Evolutionary conservation across 1,140 invertebrate genomes (phyloP).

Genomic region (Lepeophtheirus salmonis): DNA sequence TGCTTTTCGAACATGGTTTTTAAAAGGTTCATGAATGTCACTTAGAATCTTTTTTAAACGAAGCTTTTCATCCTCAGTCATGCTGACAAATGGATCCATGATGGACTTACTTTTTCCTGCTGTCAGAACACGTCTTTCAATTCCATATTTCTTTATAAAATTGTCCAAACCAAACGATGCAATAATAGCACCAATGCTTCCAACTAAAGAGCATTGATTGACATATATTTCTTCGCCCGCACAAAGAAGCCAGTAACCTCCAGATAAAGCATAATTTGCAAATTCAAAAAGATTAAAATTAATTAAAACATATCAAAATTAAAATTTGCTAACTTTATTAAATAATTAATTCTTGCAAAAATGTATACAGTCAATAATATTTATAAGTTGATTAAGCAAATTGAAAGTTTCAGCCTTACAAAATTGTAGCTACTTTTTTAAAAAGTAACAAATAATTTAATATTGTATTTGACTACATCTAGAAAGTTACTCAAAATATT

Average conservation of each 20-base stretch:
- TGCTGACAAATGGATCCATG: background rate
- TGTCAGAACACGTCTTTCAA: constrained; percentile 3
- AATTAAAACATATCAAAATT: too few species aligned
- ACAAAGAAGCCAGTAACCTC: constrained; percentile 12
- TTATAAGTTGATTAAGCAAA: too few species aligned
- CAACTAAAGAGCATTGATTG: background rate
- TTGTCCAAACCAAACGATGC: constrained; percentile 1
- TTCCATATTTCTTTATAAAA: constrained; percentile 6
- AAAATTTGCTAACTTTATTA: too few species aligned
- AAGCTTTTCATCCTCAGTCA: background rate
- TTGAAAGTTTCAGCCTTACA: too few species aligned
- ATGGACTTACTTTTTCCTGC: constrained; percentile 11
- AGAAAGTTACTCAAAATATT: too few species aligned
- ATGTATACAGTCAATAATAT: too few species aligned
- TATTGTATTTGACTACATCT: too few species aligned
- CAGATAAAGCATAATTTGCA: constrained; percentile 13
- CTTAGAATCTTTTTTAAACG: background rate
- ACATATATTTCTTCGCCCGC: constrained; percentile 3
- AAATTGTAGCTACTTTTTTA: too few species aligned
- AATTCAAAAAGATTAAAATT: too few species aligned
- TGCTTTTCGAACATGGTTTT: background rate
- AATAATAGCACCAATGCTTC: constrained; percentile 12
- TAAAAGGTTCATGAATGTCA: constrained; percentile 13
- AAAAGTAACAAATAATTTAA: too few species aligned
- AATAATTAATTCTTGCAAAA: too few species aligned